Percentiles rank a stretch among this genome's conserved stretches.
Conservation (phyloP, 2,797 vertebrate species). For the Pipistrellus pipistrellus region DNA sequence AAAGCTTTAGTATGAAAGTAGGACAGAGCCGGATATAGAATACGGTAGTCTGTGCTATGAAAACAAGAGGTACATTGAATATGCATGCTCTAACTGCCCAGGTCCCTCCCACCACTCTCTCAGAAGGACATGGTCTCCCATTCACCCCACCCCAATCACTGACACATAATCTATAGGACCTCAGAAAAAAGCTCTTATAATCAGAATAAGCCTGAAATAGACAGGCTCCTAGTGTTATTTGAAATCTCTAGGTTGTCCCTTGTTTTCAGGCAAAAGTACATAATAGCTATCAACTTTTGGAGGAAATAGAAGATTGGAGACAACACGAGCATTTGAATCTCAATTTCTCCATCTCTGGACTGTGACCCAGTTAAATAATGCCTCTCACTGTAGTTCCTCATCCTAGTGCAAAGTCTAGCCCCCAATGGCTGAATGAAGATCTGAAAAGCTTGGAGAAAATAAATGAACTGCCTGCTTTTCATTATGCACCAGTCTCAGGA, state of each 20-base stretch:
- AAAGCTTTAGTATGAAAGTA: not conserved
- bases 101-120: not conserved
- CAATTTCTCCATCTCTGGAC: conserved; percentile 32
- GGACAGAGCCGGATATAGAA: not conserved
- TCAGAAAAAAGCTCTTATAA: not conserved
- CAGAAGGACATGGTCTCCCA: not conserved
- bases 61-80: not conserved
- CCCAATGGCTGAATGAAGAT: conserved; percentile 70
- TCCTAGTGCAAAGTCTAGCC: conserved; percentile 57
- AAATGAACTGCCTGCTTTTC: conserved; percentile 78
- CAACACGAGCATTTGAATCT: conserved; percentile 29
- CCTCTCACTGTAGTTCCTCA: conserved; percentile 23
- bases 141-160: not conserved
- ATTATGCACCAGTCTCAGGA: conserved; percentile 70
- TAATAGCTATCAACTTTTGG: conserved; percentile 13
- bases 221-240: not conserved
- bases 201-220: not conserved
- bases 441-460: conserved; percentile 79
- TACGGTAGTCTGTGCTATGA: not conserved
- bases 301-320: conserved; percentile 54
- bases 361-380: conserved; percentile 16
- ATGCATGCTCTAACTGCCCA: not conserved
- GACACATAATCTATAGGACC: not conserved
- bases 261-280: conserved; percentile 41
- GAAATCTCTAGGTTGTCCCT: not conserved